Evolutionary conservation across 2,888 invertebrate genomes (phyloP), one percentile per base, ranked within the genome.

Genomic region (Acrobeloides nanus): DNA sequence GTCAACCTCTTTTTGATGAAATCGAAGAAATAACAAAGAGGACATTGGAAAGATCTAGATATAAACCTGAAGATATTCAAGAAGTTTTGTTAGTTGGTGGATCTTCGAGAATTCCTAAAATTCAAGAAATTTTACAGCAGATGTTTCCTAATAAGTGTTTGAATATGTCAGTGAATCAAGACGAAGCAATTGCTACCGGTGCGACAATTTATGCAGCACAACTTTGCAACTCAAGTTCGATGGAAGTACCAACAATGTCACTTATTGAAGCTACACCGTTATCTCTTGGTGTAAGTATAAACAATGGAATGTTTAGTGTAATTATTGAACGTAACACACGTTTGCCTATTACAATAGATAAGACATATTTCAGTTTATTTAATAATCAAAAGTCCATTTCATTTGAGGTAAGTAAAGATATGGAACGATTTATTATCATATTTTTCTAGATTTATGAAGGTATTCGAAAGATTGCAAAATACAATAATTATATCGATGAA

Each of bases 71-170:
- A 5, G 21, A 39, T 12, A 3, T 39, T 15, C 17, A 17, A 15
- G 40, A 39, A 17, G 32, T 39, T 12, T 15, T 39, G 3, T 37
- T 39, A 3, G 40, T 39, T 17, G 40, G 40, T n/a, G 40, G 40
- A 12, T 21, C 40, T 12, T 39, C 40, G 12, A 17, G 25, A 3
- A 39, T 39, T 3, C 40, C 40, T 3, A n/a, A 34, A n/a, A 24
- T 39, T 3, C 24, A 15, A 34, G n/a, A 12, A 17, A 4, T 12
- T 12, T 23, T 17, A 3, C 18, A n/a, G n/a, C 2, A 37, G 2
- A 37, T 37, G 37, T 37, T 37, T 37, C 17, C n/a, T 17, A 24
- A 24, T 1, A 37, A 17, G 17, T n/a, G n/a, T 12, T 37, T 39
- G 2, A 39, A 39, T 37, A n/a, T 17, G 3, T 12, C 21, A 12